Evolutionary conservation across 2,888 invertebrate genomes (phyloP), one percentile per base, ranked within the genome.

Genomic region (Rhodophaea formosa): DNA sequence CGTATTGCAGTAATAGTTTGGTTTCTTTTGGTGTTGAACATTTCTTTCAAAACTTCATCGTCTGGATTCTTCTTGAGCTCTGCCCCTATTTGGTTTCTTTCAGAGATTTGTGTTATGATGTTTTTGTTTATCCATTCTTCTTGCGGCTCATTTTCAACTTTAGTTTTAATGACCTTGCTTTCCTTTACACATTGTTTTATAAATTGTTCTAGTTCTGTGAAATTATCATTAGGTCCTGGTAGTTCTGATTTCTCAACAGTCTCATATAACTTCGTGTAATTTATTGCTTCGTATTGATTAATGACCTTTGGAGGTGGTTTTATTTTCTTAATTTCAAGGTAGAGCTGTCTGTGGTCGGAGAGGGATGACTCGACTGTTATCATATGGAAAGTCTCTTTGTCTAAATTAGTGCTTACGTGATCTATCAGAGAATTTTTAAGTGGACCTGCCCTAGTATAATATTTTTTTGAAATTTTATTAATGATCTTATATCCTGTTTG

Each of bases 81-180:
- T 29, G 42, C 29, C 68, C 68, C 67, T 42, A 68, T 0, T 3
- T n/a, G 29, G 42, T 70, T 69, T 53, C 69, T 62, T 15, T 53
- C n/a, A 12, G 60, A 62, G 8, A 72, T 70, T 35, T 30, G 49
- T 7, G 45, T 8, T n/a, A 68, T 61, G 0, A 70, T 58, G 6
- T 59, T 39, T 44, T 59, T 63, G 15, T 65, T 63, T 30, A 71
- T 67, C 69, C 70, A 71, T 23, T 69, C 66, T n/a, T 62, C 39
- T 23, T 45, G 35, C 1, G 65, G 66, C 43, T 39, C 15, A 35
- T 67, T 68, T 1, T 57, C 5, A 10, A 62, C 59, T 63, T 70
- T 65, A 0, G 51, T 59, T 43, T 69, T 68, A 0, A 1, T 14
- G 14, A 53, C 47, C 60, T 59, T 64, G n/a, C 53, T 62, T 7